A percentile compares a stretch with the other conserved stretches of the same genome.
These are phyloP conservation scores for Uropsilus gracilis DNA, from an alignment of 2,113 vertebrate species.

Conservation along the genomic window DNA sequence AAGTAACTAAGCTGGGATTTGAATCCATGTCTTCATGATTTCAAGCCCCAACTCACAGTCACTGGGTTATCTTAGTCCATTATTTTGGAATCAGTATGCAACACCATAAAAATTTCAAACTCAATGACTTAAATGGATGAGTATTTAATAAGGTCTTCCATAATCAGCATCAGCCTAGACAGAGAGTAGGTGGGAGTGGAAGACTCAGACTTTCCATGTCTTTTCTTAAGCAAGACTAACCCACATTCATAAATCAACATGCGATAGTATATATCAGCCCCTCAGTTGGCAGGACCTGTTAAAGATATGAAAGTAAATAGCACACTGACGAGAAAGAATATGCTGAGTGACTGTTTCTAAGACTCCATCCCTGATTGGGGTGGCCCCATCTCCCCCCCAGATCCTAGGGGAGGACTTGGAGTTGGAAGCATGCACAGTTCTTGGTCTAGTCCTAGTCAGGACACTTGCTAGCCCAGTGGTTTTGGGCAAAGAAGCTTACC, in stretches of 20 bases:
- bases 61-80: not conserved
- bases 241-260: not conserved
- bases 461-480: not conserved
- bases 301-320: not conserved
- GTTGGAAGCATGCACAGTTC: not conserved
- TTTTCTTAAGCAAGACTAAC: not conserved
- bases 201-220: conserved; percentile 10
- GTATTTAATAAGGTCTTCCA: conserved; percentile 22
- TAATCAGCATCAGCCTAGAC: conserved; percentile 11
- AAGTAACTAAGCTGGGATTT: not conserved
- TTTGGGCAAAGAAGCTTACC: not conserved
- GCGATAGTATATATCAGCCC: not conserved
- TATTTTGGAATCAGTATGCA: not conserved
- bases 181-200: not conserved
- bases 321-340: not conserved
- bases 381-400: not conserved
- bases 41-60: not conserved
- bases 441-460: not conserved
- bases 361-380: not conserved
- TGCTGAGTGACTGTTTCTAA: not conserved
- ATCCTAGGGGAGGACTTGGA: not conserved
- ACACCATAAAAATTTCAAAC: conserved; percentile 14
- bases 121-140: not conserved
- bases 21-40: not conserved
- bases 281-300: not conserved